These are phyloP conservation scores for Oscheius sp. DNA, from an alignment of 2,888 invertebrate species.

Conservation along the genomic window DNA sequence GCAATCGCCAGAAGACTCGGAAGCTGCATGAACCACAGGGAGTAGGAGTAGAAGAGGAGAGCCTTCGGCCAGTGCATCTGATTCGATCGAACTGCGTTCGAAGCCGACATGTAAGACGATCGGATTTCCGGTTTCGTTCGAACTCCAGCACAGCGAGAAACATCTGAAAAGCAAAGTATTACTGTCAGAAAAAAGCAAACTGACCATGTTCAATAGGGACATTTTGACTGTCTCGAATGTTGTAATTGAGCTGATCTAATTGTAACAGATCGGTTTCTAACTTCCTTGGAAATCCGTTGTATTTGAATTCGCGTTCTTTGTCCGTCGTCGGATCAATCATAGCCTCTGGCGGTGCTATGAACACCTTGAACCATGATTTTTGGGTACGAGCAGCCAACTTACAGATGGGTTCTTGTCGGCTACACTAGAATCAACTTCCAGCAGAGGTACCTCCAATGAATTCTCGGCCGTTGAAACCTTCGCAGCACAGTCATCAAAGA, in stretches of 20 bases:
- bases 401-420: constrained; percentile 51
- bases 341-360: constrained; percentile 91
- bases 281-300: constrained; percentile 65
- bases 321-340: constrained; percentile 52
- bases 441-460: constrained; percentile 39
- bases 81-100: constrained; percentile 56
- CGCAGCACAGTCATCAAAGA: constrained; percentile 96
- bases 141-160: constrained; percentile 57
- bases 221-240: constrained; percentile 43
- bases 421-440: constrained; percentile 43
- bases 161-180: constrained; percentile 39
- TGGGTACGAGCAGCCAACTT: constrained; percentile 3
- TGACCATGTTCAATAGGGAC: constrained; percentile 55
- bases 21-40: constrained; percentile 94
- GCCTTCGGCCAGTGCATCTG: constrained; percentile 70
- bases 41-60: constrained; percentile 77
- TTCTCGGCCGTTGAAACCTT: constrained; percentile 75
- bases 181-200: neutral
- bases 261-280: constrained; percentile 66
- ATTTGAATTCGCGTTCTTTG: constrained; percentile 53
- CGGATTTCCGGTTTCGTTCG: constrained; percentile 69
- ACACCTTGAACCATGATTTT: constrained; percentile 78
- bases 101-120: constrained; percentile 62
- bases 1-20: constrained; percentile 82
- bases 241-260: constrained; percentile 57